Evolutionary conservation across 2,797 vertebrate genomes (phyloP).

Genomic region (Paedocypris micromegethes): DNA sequence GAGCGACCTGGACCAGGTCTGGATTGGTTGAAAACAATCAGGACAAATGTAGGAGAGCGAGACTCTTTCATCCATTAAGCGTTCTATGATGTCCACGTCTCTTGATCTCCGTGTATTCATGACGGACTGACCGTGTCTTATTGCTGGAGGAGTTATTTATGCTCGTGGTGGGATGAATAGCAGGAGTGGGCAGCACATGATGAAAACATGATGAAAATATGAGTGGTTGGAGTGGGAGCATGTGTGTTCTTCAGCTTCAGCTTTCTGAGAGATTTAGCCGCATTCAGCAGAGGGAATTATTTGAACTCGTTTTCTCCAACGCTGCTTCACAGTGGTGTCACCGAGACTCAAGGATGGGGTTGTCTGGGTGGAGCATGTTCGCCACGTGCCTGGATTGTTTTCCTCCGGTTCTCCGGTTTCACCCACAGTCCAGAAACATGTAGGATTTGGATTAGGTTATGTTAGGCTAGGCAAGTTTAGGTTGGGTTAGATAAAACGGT

Average conservation of each 20-base stretch:
- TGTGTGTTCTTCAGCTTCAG: not conserved
- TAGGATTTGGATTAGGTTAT: too few relatives aligned
- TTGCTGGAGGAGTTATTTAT: not conserved
- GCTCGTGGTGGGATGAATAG: constrained; percentile 13
- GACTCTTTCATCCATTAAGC: constrained; percentile 30
- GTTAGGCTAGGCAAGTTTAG: too few relatives aligned
- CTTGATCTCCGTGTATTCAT: constrained; percentile 36
- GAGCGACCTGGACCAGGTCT: not conserved
- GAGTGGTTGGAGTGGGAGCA: constrained; percentile 11
- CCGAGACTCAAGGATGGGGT: too few relatives aligned
- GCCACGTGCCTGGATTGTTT: too few relatives aligned
- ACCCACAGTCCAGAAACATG: too few relatives aligned
- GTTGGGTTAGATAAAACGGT: too few relatives aligned
- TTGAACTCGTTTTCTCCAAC: too few relatives aligned
- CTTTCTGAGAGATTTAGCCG: too few relatives aligned
- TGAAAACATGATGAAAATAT: constrained; percentile 19
- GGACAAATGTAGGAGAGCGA: constrained; percentile 1
- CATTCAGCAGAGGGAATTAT: too few relatives aligned
- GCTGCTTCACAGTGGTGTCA: too few relatives aligned
- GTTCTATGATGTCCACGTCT: constrained; percentile 32
- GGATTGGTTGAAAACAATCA: constrained; percentile 31
- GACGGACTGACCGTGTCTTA: not conserved
- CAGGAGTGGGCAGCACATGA: constrained; percentile 20
- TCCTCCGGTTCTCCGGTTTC: too few relatives aligned
- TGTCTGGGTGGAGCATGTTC: too few relatives aligned